Evolutionary conservation across 2,113 vertebrate genomes (phyloP).

Genomic region (Gnathonemus longibarbis): DNA sequence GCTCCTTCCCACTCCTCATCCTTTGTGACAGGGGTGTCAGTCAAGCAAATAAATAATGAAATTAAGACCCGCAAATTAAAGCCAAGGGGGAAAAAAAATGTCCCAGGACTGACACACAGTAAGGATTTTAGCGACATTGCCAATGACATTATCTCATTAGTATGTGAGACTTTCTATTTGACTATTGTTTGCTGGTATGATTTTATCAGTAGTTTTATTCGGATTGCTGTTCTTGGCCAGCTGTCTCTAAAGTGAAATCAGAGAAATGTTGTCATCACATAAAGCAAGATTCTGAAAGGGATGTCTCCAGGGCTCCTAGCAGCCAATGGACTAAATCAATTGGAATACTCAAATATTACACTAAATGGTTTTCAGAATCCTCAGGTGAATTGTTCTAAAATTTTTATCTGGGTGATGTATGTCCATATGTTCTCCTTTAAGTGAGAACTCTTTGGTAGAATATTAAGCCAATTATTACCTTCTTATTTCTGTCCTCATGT

Average conservation of each 20-base stretch:
- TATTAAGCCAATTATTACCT: conserved; percentile 40
- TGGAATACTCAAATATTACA: conserved; percentile 34
- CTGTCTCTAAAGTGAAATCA: background rate
- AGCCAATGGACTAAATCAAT: conserved; percentile 22
- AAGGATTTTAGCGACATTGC: conserved; percentile 61
- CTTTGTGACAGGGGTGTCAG: conserved; percentile 53
- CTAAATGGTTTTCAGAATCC: conserved; percentile 39
- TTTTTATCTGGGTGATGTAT: conserved; percentile 39
- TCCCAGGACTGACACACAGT: conserved; percentile 56
- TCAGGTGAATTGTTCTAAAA: conserved; percentile 26
- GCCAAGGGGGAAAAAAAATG: conserved; percentile 45
- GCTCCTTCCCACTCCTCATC: conserved; percentile 45
- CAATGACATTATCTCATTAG: conserved; percentile 60
- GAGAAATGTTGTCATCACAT: background rate
- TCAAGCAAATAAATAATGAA: conserved; percentile 58
- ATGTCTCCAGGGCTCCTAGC: conserved; percentile 3
- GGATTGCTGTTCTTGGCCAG: conserved; percentile 33
- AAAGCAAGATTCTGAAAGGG: conserved; percentile 29
- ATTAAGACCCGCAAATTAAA: conserved; percentile 63
- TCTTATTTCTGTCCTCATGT: conserved; percentile 18
- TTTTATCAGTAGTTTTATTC: conserved; percentile 40
- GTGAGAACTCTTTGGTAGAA: conserved; percentile 44
- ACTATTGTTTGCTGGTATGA: conserved; percentile 43
- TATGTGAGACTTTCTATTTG: conserved; percentile 49
- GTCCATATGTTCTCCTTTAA: conserved; percentile 41